Percentiles rank a stretch among this genome's conserved stretches.
Evolutionary conservation across 2,113 vertebrate species (phyloP).

Genomic region (Enhydra lutris): DNA sequence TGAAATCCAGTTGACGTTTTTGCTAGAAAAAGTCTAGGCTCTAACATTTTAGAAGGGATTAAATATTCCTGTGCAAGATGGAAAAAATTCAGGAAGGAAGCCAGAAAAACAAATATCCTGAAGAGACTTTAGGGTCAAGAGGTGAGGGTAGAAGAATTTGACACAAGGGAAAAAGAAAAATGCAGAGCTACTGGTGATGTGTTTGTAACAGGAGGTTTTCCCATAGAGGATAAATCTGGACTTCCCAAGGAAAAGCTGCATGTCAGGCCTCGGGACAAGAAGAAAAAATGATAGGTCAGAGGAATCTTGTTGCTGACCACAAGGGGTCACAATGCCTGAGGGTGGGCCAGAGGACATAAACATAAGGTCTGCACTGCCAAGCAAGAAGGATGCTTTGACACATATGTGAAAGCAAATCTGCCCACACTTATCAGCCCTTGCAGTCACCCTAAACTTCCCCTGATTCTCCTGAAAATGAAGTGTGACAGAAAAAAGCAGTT

Average conservation of each 20-base stretch:
- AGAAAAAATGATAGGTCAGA: not conserved
- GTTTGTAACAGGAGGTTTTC: not conserved
- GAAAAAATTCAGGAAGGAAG: constrained; percentile 24
- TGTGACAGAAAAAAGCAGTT: not conserved
- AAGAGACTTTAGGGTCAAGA: constrained; percentile 20
- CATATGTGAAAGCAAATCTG: not conserved
- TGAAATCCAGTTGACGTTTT: not conserved
- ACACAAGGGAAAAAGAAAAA: not conserved
- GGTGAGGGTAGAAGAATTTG: constrained; percentile 29
- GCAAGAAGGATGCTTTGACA: not conserved
- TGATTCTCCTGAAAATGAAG: not conserved
- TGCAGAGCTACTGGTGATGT: not conserved
- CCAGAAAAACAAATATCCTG: constrained; percentile 2
- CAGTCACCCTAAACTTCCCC: not conserved
- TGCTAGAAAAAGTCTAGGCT: not conserved
- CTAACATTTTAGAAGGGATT: not conserved
- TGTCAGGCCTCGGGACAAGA: not conserved
- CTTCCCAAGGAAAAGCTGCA: not conserved
- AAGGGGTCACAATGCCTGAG: not conserved
- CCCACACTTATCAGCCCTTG: not conserved
- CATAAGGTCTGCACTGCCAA: rapidly evolving
- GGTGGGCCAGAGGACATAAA: not conserved
- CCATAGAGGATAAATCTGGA: not conserved
- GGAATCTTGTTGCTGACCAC: not conserved
- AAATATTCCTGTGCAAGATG: not conserved